These are phyloP conservation scores for Alexandromys oeconomus DNA, from an alignment of 2,797 vertebrate species.

Conservation along the genomic window DNA sequence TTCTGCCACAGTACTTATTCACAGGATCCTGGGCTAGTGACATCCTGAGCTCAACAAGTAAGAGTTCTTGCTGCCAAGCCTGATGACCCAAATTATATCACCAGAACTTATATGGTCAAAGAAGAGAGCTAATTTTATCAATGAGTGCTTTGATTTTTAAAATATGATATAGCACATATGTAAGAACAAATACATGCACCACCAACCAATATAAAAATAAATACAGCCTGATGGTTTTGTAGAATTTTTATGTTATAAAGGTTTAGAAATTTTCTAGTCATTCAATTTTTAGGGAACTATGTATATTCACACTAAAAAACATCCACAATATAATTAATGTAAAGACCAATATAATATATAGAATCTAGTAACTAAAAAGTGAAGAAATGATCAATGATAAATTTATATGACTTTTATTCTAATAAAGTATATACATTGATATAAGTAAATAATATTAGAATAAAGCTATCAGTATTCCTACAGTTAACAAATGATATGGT, in stretches of 20 bases:
- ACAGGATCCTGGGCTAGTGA: not conserved
- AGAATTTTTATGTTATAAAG: not conserved
- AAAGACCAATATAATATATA: constrained; percentile 3
- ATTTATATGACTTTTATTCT: not conserved
- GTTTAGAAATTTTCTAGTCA: constrained; percentile 5
- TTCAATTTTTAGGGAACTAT: not conserved
- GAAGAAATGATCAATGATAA: not conserved
- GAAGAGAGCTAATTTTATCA: not conserved
- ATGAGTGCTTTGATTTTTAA: not conserved
- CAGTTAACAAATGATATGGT: not conserved
- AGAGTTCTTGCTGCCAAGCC: not conserved
- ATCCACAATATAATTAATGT: not conserved
- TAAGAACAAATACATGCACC: not conserved
- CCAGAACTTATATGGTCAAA: not conserved
- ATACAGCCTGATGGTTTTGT: not conserved
- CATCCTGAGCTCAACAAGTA: too few relatives aligned
- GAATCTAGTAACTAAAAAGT: not conserved
- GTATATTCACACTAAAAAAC: not conserved
- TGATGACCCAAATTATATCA: not conserved
- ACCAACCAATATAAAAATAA: not conserved
- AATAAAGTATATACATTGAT: not conserved
- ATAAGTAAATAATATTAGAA: not conserved
- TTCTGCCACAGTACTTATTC: not conserved
- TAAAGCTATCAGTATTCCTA: not conserved
- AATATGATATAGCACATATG: not conserved